Conservation (phyloP, 1,140 invertebrate genomes). For the Tetramorium simillimum region DNA sequence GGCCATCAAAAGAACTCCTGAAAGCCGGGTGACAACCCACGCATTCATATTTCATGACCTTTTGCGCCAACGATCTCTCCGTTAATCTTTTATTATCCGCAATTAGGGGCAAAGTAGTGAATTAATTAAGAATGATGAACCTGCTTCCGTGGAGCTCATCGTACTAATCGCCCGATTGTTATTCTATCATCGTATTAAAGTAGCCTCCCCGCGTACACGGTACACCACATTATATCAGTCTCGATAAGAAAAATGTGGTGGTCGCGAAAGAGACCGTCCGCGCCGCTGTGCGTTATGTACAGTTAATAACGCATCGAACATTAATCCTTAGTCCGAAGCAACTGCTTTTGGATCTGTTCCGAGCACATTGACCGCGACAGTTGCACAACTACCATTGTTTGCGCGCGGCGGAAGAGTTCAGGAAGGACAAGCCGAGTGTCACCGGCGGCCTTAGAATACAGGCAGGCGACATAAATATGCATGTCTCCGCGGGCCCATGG, state of each 20-base stretch:
- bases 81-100: constrained; percentile 41
- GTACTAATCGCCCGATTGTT: background rate
- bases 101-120: constrained; percentile 45
- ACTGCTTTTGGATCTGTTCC: constrained; percentile 18
- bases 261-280: background rate
- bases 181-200: background rate
- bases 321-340: constrained; percentile 1
- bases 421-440: constrained; percentile 65
- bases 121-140: constrained; percentile 29
- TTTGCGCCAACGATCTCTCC: constrained; percentile 15
- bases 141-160: background rate
- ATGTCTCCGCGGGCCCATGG: constrained; percentile 81
- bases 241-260: background rate
- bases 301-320: constrained; percentile 16
- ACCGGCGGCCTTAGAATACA: constrained; percentile 68
- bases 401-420: constrained; percentile 51
- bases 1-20: constrained; percentile 62
- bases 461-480: constrained; percentile 81
- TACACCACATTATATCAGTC: background rate
- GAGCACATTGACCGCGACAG: constrained; percentile 51
- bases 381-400: constrained; percentile 43
- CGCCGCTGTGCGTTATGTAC: background rate
- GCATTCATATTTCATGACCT: constrained; percentile 59
- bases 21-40: constrained; percentile 61
- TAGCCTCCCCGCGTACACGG: background rate